Conservation (phyloP, 53 echinoderm and acorn worm species). For the Apostichopus leukothele region DNA sequence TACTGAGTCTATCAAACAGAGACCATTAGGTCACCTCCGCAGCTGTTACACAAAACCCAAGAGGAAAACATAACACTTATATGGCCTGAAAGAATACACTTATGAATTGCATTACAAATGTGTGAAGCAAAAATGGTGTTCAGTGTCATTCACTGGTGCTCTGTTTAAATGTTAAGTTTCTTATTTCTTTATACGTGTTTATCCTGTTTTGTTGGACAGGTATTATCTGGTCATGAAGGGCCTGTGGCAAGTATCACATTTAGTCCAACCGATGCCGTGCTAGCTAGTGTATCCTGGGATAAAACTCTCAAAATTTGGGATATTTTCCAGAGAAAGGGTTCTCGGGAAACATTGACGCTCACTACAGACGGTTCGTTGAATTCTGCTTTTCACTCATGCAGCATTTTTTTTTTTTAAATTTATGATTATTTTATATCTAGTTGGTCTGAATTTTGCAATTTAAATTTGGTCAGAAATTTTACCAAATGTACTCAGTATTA, state of each 20-base stretch:
- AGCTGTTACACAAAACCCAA: too few species aligned
- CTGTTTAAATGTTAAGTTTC: background rate
- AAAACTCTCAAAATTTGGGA: slow-evolving; percentile 95
- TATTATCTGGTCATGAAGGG: slow-evolving; percentile 93
- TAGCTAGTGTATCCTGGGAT: slow-evolving; percentile 98
- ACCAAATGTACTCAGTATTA: too few species aligned
- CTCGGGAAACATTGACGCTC: slow-evolving; percentile 76
- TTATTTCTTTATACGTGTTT: background rate
- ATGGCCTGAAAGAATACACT: too few species aligned
- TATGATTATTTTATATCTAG: too few species aligned
- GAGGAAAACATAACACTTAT: too few species aligned
- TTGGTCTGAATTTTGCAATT: too few species aligned
- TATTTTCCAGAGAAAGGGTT: slow-evolving; percentile 83
- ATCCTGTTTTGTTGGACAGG: slow-evolving; percentile 51
- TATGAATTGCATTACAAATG: background rate
- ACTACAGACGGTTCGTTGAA: slow-evolving; percentile 77
- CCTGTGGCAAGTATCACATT: slow-evolving; percentile 85
- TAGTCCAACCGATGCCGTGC: slow-evolving; percentile 78
- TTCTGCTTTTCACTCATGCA: too few species aligned
- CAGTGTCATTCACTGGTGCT: background rate
- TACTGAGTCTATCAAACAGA: too few species aligned
- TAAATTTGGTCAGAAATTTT: too few species aligned
- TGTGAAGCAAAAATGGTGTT: background rate
- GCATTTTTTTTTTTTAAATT: too few species aligned
- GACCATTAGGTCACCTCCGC: too few species aligned